Evolutionary conservation across 2,113 vertebrate species (phyloP).

Genomic region (Clarias magur): DNA sequence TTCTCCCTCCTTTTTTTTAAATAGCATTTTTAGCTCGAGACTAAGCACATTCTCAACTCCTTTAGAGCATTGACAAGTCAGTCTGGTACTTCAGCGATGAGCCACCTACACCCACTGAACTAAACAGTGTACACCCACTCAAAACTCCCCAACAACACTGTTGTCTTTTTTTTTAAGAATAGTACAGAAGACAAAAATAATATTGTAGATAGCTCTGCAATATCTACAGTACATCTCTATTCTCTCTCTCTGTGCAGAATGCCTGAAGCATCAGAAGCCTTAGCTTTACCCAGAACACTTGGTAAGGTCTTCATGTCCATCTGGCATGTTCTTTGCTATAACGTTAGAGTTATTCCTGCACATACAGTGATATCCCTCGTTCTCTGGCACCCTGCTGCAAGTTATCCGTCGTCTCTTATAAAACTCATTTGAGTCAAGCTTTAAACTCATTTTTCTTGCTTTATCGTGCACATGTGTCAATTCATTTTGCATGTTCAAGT

Average conservation of each 20-base stretch:
- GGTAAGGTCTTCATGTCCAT: background rate
- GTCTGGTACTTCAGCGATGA: background rate
- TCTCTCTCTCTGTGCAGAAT: background rate
- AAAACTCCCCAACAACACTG: background rate
- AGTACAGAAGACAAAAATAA: conserved; percentile 9
- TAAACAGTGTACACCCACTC: background rate
- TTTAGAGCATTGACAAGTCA: background rate
- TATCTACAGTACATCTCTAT: background rate
- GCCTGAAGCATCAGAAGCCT: background rate
- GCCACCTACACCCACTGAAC: background rate
- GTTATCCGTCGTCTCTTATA: background rate
- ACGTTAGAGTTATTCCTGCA: background rate
- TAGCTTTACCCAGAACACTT: background rate
- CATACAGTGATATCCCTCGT: background rate
- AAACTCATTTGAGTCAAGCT: background rate
- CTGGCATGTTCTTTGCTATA: background rate
- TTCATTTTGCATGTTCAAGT: background rate
- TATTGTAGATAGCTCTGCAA: background rate
- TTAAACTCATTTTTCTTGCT: background rate
- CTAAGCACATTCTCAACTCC: conserved; percentile 1
- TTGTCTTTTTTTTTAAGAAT: background rate
- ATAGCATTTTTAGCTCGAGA: background rate
- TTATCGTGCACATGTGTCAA: background rate
- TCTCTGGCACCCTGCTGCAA: background rate
- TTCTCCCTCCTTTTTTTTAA: conserved; percentile 4